Conservation (phyloP, 64 coral and sea anemone genomes). For the Porites lutea region DNA sequence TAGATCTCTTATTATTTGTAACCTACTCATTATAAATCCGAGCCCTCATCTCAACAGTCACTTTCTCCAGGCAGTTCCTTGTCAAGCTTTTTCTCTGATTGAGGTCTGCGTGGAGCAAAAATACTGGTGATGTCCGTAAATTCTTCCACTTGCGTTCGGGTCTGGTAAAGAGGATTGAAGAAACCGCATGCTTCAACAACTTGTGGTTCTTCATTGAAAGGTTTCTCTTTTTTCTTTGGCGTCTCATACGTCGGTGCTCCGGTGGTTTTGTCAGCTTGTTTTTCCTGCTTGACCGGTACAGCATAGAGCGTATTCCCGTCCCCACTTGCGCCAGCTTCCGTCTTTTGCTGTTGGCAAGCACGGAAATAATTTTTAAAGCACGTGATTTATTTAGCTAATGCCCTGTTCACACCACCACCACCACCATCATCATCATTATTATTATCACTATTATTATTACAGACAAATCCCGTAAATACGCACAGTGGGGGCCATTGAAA, state of each 20-base stretch:
- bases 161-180: conserved; percentile 61
- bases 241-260: neutral
- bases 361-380: neutral
- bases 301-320: neutral
- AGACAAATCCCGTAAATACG: too few species aligned
- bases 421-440: too few species aligned
- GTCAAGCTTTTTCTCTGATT: neutral
- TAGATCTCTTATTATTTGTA: too few species aligned
- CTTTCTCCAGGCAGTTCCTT: neutral
- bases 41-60: neutral
- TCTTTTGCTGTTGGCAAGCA: neutral
- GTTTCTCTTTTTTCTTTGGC: conserved; percentile 4
- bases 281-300: neutral
- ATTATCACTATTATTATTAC: too few species aligned
- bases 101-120: neutral
- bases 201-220: neutral
- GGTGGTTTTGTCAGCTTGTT: neutral
- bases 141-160: neutral
- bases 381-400: too few species aligned
- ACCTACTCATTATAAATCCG: too few species aligned
- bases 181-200: conserved; percentile 15
- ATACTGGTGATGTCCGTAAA: conserved; percentile 31
- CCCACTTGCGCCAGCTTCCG: neutral
- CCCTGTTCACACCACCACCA: neutral
- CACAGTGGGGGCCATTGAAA: too few species aligned